Base-by-base conservation (phyloP, 2,797 vertebrate genomes). In the Antrozous pallidus region DNA sequence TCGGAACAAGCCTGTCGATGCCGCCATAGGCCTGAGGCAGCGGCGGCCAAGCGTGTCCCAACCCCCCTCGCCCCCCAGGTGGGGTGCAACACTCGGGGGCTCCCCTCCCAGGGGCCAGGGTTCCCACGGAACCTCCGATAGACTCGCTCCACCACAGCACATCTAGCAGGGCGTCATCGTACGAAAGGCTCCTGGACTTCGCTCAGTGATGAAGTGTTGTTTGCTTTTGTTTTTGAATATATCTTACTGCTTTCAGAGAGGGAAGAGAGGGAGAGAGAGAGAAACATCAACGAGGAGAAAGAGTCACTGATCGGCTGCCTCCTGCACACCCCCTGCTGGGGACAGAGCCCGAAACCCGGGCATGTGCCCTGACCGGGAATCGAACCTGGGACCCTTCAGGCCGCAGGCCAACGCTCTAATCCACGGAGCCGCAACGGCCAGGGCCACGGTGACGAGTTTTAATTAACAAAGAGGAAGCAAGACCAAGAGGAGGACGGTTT, bases 1-100 rank as follows among this genome's bases (percentile, higher is more conserved):
- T 24, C 40, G 2, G 70, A 2, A 14, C 4, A 13, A 80, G 65
- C 40, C 91, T 22, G 1, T 13, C 8, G 54, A 33, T 28, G 16
- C 54, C 73, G 80, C 79, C 10, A 2, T 28, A 79, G 45, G n/a
- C 28, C 69, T 1, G 61, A 51, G 3, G 81, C 97, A 1, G 40
- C 89, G 22, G 36, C 97, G 90, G 96, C 98, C 90, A 49, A 97
- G 87, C 97, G 97, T 70, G n/a, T n/a, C n/a, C n/a, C n/a, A n/a
- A n/a, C n/a, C n/a, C n/a, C n/a, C n/a, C n/a, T n/a, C n/a, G 95
- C 95, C 90, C 95, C 70, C 33, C 97, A 4, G 97, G 81, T 49
- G 83, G 88, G n/a, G 88, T 93, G 31, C 95, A 61, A 33, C 65
- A 42, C 65, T 75, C 3, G 49, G 47, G 36, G 40, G 24, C n/a